Base-by-base conservation (phyloP, 1,140 invertebrate species). In the Coboldia fuscipes region DNA sequence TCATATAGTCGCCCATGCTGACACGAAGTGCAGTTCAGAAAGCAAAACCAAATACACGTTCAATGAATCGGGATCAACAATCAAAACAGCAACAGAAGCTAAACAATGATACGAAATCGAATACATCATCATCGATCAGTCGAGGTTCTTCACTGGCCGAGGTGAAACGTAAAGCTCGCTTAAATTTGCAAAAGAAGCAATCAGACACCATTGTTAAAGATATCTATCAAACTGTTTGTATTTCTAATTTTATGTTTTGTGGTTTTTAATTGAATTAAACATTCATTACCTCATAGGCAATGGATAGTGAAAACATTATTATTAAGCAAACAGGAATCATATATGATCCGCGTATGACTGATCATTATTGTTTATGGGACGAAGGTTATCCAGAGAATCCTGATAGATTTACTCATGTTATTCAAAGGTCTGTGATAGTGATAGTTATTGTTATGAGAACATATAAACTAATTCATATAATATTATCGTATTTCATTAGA, bases 361-460 rank as follows among this genome's bases (percentile, higher is more conserved):
- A 80, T 33, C 85, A 89, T 47, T 45, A 54, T 13, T 89, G 81
- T 48, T 53, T 79, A 1, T 92, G 85, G 85, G 84, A 90, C 56
- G 41, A 60, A 4, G 65, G 70, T 33, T 81, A 89, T 58, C 75
- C 77, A 3, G 86, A 94, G 54, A 68, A 68, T 43, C 84, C 85
- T 1, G 68, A 75, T 34, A 63, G 86, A 44, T 69, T 84, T 29
- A 67, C 59, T 5, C 54, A 56, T 35, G 58, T 81, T 26, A 53
- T 85, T n/a, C 58, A 80, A 29, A 70, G 77, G 68, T 68, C 47
- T 40, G 35, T 41, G 16, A n/a, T n/a, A n/a, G n/a, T n/a, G n/a
- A n/a, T n/a, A n/a, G n/a, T 16, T 15, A n/a, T 16, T 33, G 8
- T 19, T n/a, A 33, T 19, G 9, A 15, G 18, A 17, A 15, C 8